Evolutionary conservation across 92 coral and sea anemone species (phyloP).

Genomic region (Palythoa grandis): DNA sequence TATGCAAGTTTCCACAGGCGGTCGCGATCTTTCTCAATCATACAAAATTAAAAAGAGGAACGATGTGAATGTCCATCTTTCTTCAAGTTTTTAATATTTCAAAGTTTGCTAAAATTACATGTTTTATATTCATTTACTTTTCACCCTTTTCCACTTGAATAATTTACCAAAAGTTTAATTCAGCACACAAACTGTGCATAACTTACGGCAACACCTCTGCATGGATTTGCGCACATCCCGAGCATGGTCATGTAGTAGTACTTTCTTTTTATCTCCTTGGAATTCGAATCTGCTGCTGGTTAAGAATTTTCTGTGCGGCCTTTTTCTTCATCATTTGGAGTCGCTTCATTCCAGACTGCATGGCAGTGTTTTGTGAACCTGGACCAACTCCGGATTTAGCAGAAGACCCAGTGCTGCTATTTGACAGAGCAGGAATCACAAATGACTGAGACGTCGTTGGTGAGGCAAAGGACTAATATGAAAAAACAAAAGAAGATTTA

Average conservation of each 20-base stretch:
- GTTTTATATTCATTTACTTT: too few relatives aligned
- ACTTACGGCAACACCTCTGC: background rate
- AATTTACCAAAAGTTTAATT: too few relatives aligned
- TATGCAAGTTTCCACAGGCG: too few relatives aligned
- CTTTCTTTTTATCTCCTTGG: conserved; percentile 66
- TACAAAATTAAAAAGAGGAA: too few relatives aligned
- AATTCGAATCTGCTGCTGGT: conserved; percentile 87
- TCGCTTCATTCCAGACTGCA: conserved; percentile 93
- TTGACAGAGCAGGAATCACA: conserved; percentile 86
- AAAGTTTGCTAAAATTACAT: too few relatives aligned
- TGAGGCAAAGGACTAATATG: conserved; percentile 72
- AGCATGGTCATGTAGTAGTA: background rate
- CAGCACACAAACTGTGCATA: background rate
- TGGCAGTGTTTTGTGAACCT: conserved; percentile 81
- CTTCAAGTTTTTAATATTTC: too few relatives aligned
- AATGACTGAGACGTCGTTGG: conserved; percentile 86
- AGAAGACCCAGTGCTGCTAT: conserved; percentile 50
- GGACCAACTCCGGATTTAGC: conserved; percentile 53
- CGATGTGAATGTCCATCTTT: too few relatives aligned
- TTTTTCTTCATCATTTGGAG: conserved; percentile 98
- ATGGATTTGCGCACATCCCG: background rate
- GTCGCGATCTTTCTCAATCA: too few relatives aligned
- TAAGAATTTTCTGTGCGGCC: conserved; percentile 89
- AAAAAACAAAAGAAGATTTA: background rate
- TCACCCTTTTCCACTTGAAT: too few relatives aligned